These are phyloP conservation scores for Melanostoma scalare DNA, from an alignment of 2,888 invertebrate genomes.

Conservation along the genomic window DNA sequence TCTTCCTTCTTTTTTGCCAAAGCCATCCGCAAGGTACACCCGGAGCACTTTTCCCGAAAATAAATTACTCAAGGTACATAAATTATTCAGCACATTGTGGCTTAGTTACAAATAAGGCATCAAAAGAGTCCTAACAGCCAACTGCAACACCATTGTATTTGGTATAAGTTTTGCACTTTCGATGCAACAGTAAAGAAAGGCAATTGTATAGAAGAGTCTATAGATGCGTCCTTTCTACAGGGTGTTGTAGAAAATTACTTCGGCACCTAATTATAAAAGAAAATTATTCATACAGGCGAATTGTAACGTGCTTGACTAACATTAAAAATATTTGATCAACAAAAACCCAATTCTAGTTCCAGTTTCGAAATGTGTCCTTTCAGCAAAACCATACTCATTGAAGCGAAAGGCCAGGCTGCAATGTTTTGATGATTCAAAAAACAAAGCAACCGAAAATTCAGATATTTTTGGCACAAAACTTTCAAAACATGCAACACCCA, in stretches of 20 bases:
- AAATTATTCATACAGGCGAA: background rate
- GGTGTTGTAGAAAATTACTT: background rate
- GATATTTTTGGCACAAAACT: background rate
- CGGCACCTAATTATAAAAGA: background rate
- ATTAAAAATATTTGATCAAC: too few species aligned
- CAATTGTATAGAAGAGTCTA: slow-evolving; percentile 9
- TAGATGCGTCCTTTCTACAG: background rate
- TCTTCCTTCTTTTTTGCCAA: slow-evolving; percentile 43
- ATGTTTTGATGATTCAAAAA: too few species aligned
- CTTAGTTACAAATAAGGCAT: slow-evolving; percentile 68
- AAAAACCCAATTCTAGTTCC: too few species aligned
- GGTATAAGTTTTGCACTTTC: slow-evolving; percentile 49
- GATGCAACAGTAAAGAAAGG: slow-evolving; percentile 30
- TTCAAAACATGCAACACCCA: background rate
- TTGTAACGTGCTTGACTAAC: too few species aligned
- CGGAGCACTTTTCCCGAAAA: slow-evolving; percentile 63
- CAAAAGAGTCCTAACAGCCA: slow-evolving; percentile 54
- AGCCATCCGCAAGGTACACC: slow-evolving; percentile 42
- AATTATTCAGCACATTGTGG: slow-evolving; percentile 73
- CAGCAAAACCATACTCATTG: too few species aligned
- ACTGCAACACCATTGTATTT: slow-evolving; percentile 63
- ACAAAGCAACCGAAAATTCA: too few species aligned
- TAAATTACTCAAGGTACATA: slow-evolving; percentile 68
- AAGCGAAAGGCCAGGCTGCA: too few species aligned
- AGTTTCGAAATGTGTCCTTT: too few species aligned